phyloP scores from a whole-genome alignment of 1,140 invertebrate species.

The Zelostemma sp. region DNA sequence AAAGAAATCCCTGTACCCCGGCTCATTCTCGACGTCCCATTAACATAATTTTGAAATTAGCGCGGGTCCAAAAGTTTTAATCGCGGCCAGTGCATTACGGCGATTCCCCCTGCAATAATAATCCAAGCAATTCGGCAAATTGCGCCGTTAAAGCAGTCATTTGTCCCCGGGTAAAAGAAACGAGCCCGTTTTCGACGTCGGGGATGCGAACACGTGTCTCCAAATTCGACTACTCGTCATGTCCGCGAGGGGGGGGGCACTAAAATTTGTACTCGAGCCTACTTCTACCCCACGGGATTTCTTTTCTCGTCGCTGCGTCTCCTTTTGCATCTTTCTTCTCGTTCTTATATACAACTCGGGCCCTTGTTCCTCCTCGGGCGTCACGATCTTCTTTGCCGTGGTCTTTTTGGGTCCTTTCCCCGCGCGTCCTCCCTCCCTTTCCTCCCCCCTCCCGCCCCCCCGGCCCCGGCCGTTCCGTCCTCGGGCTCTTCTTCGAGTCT shows the following conservation, averaged over 20 bases:
- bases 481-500: constrained; percentile 32
- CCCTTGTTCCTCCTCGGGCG: constrained; percentile 48
- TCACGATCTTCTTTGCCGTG: constrained; percentile 59
- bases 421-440: no score
- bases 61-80: no score
- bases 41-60: no score
- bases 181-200: neutral
- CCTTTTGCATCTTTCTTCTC: constrained; percentile 17
- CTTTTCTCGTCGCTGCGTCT: constrained; percentile 18
- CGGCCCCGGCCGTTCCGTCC: constrained; percentile 23
- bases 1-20: no score
- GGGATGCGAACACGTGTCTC: constrained; percentile 11
- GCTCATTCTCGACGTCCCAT: no score
- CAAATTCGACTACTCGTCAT: constrained; percentile 32
- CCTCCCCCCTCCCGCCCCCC: constrained; percentile 41
- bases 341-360: constrained; percentile 1
- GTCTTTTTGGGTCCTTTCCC: constrained; percentile 48
- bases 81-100: no score
- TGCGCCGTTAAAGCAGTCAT: neutral
- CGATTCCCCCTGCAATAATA: no score
- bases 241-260: constrained; percentile 36
- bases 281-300: constrained; percentile 25
- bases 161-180: neutral
- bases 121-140: no score
- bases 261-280: constrained; percentile 34